Base-by-base conservation (phyloP, 2,888 invertebrate genomes). In the Lampropteryx suffumata region DNA sequence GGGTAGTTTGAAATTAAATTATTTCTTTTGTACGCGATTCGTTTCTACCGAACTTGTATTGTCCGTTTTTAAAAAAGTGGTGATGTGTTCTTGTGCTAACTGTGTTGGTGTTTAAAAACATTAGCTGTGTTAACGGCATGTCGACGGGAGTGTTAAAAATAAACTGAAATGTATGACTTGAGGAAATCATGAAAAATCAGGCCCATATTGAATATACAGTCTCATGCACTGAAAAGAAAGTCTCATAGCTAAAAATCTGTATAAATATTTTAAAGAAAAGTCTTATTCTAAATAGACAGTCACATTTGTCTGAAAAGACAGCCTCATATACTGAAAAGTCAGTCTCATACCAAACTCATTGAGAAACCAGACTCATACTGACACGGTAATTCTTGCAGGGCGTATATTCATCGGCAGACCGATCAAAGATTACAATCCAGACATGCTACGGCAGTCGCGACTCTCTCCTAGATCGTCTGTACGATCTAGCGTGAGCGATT, bases 141-240 rank as follows among this genome's bases (percentile, higher is more conserved):
- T 67, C 71, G 62, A 60, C 69, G 70, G 69, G 72, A 69, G 76
- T 69, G 75, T 73, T 75, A 64, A 14, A 83, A 85, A 88, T 88
- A 85, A 90, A 90, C 90, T 90, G 90, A 90, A 90, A 89, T 90
- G 88, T 86, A 84, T 65, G 57, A 61, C 63, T 62, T 62, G 67
- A 66, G 52, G 62, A 60, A 57, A 63, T 29, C 17, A 17, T 42
- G 17, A 12, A 27, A 29, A 11, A 33, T 33, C 14, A 33, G 14
- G 11, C n/a, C 9, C 17, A 28, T 14, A 9, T 32, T 32, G 21
- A 24, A 24, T 12, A 12, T 7, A 24, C 32, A 41, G 11, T 9
- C 9, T 21, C 21, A 34, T 8, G 11, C n/a, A 36, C 46, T 39
- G 37, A 46, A 24, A 17, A 17, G 17, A 17, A 17, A 17, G 17